Evolutionary conservation across 92 coral and sea anemone species (phyloP), one percentile per base, ranked within the genome.

Genomic region (Paramuricea clavata): DNA sequence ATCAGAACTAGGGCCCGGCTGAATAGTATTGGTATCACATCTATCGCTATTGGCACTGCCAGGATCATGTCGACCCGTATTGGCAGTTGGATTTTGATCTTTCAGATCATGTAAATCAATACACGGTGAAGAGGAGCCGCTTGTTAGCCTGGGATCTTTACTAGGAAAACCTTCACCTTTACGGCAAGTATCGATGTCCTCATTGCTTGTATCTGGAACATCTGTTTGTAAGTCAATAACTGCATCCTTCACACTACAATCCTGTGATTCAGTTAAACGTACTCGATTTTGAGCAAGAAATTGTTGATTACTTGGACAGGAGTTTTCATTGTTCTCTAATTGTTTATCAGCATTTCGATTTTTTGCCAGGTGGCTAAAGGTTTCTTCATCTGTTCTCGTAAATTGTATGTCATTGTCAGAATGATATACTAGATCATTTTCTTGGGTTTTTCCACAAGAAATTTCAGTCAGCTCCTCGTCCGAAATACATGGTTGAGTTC

Each of bases 201-300:
- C 16, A 65, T 12, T 28, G 12, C 41, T 65, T 0, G 15, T 11
- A 21, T 60, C 8, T 11, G 68, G 33, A 60, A 60, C 32, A 60
- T 21, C 32, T 5, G 68, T 22, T 60, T 60, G 68, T 60, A 60
- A 26, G 12, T 22, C 31, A 22, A 9, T 15, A 60, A 9, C 68
- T 60, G 68, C 21, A 22, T 10, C n/a, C 11, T 28, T 7, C 32
- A 11, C 30, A 60, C 10, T 26, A 60, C 31, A 60, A 21, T 60
- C 31, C 31, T 60, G 28, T 60, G 33, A 60, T 30, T 60, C 68
- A 65, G 72, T 28, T 54, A 21, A 13, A 65, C 41, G 72, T 65
- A n/a, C 44, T 39, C 10, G 5, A 10, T 39, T 39, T 39, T 39
- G 44, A 39, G 44, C 5, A 39, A 39, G 28, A 28, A 26, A 1